Base-by-base conservation (phyloP, 1,140 invertebrate species). In the Psix sp. region DNA sequence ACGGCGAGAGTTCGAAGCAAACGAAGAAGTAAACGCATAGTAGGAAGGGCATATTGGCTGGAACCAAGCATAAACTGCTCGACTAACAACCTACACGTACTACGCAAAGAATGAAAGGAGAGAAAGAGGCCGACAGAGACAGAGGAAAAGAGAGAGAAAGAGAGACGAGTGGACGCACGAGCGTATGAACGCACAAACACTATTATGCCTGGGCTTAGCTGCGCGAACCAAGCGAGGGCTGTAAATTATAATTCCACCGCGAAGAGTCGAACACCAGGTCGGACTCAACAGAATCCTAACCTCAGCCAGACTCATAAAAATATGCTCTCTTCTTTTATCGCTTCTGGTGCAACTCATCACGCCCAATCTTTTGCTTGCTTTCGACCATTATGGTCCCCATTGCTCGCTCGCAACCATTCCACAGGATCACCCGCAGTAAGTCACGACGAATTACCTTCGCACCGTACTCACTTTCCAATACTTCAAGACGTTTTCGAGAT, bases 211-310 rank as follows among this genome's bases (percentile, higher is more conserved):
- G 62, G 65, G 66, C 71, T 74, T 70, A n/a, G n/a, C n/a, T 68
- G 74, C 72, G 72, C 46, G 57, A 31, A 56, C 63, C 33, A 62
- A 66, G 67, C 62, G 63, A 74, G 81, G 83, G 83, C 83, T 84
- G 84, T 85, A 85, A 85, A 85, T 85, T 85, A 84, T 85, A 86
- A 86, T 78, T 84, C 82, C 81, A 84, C 82, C 79, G 82, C 82
- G 83, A 84, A 82, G 78, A 83, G 80, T 82, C 83, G 79, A 84
- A 82, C 77, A 77, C 78, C 73, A 74, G 65, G 71, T 62, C 54
- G 78, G 80, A 78, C n/a, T 29, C 26, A n/a, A 29, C 7, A 7
- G 7, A 29, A 7, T 2, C 7, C 82, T 80, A 84, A 84, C 82
- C 83, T 84, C 82, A 78, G 77, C 52, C 80, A 83, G 82, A 83